These are phyloP conservation scores for Oxytorus armatus DNA, from an alignment of 2,888 invertebrate genomes.

Conservation along the genomic window DNA sequence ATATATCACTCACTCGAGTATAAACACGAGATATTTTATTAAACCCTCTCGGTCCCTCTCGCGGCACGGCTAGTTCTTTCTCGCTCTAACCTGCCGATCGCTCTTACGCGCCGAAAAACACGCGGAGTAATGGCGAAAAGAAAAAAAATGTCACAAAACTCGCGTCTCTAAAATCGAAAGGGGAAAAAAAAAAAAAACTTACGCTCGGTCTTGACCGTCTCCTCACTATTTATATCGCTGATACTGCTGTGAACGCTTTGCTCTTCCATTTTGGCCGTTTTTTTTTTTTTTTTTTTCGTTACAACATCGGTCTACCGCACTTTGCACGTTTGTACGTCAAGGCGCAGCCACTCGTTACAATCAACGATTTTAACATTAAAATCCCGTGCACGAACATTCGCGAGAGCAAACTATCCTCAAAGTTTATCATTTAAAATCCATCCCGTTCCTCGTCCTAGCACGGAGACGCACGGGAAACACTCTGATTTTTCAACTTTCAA, in stretches of 20 bases:
- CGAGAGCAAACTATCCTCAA: constrained; percentile 58
- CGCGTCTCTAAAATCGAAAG: constrained; percentile 52
- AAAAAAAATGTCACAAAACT: constrained; percentile 29
- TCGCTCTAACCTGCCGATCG: too few species aligned
- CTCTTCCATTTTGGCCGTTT: constrained; percentile 83
- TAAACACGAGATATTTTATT: constrained; percentile 11
- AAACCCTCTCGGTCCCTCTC: not conserved
- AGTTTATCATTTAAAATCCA: constrained; percentile 77
- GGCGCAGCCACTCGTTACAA: constrained; percentile 9
- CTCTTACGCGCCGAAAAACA: too few species aligned
- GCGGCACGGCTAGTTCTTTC: not conserved
- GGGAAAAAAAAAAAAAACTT: constrained; percentile 75
- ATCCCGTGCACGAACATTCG: constrained; percentile 58
- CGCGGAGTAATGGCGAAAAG: not conserved
- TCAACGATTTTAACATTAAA: constrained; percentile 35
- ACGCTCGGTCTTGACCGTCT: constrained; percentile 81
- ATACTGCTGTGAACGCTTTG: constrained; percentile 83
- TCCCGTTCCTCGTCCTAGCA: constrained; percentile 71
- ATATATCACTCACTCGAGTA: constrained; percentile 42
- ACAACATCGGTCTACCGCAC: constrained; percentile 76
- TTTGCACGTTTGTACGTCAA: constrained; percentile 54
- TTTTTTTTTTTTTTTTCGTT: constrained; percentile 73
- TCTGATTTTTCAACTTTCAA: constrained; percentile 59
- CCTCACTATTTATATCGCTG: constrained; percentile 84
- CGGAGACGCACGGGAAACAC: constrained; percentile 65